Conservation (phyloP, 2,113 vertebrate genomes). For the Hippopotamus amphibius region DNA sequence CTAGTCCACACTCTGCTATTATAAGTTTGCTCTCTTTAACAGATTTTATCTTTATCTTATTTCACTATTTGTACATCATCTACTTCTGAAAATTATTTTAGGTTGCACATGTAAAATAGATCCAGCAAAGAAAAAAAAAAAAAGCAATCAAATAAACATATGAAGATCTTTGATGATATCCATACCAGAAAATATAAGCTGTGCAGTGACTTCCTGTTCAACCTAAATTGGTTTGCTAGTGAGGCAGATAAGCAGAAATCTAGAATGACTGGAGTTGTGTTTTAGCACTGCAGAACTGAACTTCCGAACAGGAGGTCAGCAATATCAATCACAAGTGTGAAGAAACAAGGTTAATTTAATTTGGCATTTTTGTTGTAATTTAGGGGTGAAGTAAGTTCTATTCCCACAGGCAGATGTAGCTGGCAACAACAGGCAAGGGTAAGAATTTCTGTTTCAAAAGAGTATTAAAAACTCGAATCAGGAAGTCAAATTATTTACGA, state of each 20-base stretch:
- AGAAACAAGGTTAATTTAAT: background rate
- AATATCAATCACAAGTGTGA: background rate
- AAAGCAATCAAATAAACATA: background rate
- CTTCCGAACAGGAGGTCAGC: background rate
- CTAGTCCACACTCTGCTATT: background rate
- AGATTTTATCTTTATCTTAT: background rate
- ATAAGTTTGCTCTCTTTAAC: background rate
- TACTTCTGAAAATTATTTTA: slow-evolving; percentile 22
- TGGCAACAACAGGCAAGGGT: background rate
- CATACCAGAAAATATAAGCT: background rate
- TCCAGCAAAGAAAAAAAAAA: background rate
- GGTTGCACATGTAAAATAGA: background rate
- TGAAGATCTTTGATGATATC: background rate
- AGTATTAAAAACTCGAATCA: background rate
- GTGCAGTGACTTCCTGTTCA: background rate
- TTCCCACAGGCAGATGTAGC: background rate
- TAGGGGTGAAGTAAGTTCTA: background rate
- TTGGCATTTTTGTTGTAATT: background rate
- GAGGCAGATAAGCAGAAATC: background rate
- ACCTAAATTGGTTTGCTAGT: background rate
- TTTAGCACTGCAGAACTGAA: background rate
- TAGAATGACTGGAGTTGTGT: background rate
- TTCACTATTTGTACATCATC: background rate
- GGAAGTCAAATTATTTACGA: background rate
- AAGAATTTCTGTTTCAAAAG: background rate